These are phyloP conservation scores for Eumerus sabulonum DNA, from an alignment of 2,888 invertebrate genomes.

Conservation along the genomic window DNA sequence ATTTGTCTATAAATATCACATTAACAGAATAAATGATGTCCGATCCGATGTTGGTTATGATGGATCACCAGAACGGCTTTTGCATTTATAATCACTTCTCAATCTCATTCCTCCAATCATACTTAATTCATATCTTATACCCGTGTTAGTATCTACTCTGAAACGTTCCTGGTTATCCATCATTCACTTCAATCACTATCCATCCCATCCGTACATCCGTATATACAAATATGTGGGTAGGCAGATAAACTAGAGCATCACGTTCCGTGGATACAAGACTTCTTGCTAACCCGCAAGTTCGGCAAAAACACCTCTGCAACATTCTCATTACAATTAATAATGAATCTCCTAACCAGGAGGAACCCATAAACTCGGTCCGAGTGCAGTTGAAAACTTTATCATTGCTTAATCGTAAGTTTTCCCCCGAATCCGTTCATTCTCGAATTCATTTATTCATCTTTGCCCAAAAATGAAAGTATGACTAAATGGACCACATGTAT, in stretches of 20 bases:
- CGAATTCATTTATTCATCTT: slow-evolving; percentile 11
- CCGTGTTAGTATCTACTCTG: background rate
- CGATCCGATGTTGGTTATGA: no score
- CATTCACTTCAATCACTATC: slow-evolving; percentile 24
- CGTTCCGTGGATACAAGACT: slow-evolving; percentile 18
- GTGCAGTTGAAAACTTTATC: slow-evolving; percentile 32
- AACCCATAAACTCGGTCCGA: slow-evolving; percentile 21
- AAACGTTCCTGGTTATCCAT: slow-evolving; percentile 26
- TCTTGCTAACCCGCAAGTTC: slow-evolving; percentile 12
- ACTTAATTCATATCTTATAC: slow-evolving; percentile 35
- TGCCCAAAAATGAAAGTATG: slow-evolving; percentile 8
- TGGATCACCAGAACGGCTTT: background rate
- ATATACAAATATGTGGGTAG: background rate
- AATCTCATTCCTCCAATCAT: slow-evolving; percentile 5
- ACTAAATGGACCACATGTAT: background rate
- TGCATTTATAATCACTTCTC: slow-evolving; percentile 16
- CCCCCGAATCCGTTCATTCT: slow-evolving; percentile 4
- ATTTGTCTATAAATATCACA: no score
- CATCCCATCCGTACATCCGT: slow-evolving; percentile 20
- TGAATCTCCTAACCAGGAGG: slow-evolving; percentile 16
- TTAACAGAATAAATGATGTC: no score
- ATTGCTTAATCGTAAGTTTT: slow-evolving; percentile 2
- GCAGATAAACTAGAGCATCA: background rate
- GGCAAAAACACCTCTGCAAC: slow-evolving; percentile 1
- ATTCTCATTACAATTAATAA: slow-evolving; percentile 33